These are phyloP conservation scores for Drosophila gunungcola DNA, from an alignment of 1,140 invertebrate genomes.

Conservation along the genomic window DNA sequence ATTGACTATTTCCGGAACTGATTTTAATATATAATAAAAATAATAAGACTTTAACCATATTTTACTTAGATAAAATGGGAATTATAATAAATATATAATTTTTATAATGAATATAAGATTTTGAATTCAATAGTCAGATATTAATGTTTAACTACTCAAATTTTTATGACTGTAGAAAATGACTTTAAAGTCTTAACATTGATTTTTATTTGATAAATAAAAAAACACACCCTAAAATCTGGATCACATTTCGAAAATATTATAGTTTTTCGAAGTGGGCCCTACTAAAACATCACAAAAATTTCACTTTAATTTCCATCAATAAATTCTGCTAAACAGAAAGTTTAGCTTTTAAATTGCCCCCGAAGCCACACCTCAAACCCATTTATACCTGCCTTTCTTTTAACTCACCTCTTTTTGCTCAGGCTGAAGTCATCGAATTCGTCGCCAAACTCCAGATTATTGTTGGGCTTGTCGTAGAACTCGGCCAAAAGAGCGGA, in stretches of 20 bases:
- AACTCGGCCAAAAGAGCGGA: conserved; percentile 90
- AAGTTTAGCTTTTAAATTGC: background rate
- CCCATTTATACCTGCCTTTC: background rate
- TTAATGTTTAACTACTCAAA: no score
- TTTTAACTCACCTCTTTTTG: conserved; percentile 70
- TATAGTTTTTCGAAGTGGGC: no score
- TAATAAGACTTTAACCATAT: no score
- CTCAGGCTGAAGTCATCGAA: conserved; percentile 72
- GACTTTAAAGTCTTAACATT: no score
- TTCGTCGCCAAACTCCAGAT: conserved; percentile 76
- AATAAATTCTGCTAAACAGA: background rate
- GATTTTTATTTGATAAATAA: background rate
- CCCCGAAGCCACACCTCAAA: background rate
- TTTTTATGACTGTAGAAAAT: no score
- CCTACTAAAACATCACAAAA: background rate
- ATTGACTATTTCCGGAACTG: no score
- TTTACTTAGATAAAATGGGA: no score
- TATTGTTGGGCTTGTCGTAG: conserved; percentile 85
- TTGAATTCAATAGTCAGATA: no score
- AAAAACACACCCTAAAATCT: background rate
- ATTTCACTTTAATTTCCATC: background rate
- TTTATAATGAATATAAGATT: no score
- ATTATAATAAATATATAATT: no score
- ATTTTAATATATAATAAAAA: no score
- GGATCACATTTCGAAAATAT: no score